Evolutionary conservation across 2,113 vertebrate genomes (phyloP), one percentile per base, ranked within the genome.

Genomic region (Pipra filicauda): DNA sequence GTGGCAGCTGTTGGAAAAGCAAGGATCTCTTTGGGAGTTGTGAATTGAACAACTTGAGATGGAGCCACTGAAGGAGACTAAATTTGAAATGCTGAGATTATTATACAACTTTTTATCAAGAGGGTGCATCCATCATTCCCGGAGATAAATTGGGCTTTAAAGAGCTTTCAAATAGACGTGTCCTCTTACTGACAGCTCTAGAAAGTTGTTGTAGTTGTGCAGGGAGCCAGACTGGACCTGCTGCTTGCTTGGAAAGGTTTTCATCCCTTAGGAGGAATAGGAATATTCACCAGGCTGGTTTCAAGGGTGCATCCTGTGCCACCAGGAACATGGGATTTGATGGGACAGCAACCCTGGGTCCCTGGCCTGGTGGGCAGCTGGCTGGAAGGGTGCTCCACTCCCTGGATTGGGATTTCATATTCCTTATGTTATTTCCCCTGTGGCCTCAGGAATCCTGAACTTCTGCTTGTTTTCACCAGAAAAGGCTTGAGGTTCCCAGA

Each of bases 21-120:
- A 69, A 93, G 75, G 48, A 72, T 83, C 92, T 95, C 88, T 37
- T 93, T 95, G 90, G 86, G 85, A 94, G 95, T 51, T 90, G 96
- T 77, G 61, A 95, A 96, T 86, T 86, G 93, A 92, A 88, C 88
- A 77, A 93, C 81, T 95, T 88, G 78, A 94, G 91, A 77, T 43
- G 52, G 92, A 96, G 88, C 95, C 90, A 43, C 88, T 96, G 95
- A 90, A 97, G 74, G 83, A 92, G 96, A 90, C 95, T 97, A 93
- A 96, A 96, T 94, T 93, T 94, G 90, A 97, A 96, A 96, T 92
- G 76, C 88, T 57, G 59, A 84, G 52, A 94, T 96, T 91, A 89
- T 95, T 92, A 84, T 41, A 57, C 88, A 88, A 27, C 69, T 95
- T 96, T 96, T 39, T 71, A 84, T 95, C 91, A 77, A 90, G 80